phyloP scores from a whole-genome alignment of 2,113 vertebrate genomes.

The Semnornis frantzii region DNA sequence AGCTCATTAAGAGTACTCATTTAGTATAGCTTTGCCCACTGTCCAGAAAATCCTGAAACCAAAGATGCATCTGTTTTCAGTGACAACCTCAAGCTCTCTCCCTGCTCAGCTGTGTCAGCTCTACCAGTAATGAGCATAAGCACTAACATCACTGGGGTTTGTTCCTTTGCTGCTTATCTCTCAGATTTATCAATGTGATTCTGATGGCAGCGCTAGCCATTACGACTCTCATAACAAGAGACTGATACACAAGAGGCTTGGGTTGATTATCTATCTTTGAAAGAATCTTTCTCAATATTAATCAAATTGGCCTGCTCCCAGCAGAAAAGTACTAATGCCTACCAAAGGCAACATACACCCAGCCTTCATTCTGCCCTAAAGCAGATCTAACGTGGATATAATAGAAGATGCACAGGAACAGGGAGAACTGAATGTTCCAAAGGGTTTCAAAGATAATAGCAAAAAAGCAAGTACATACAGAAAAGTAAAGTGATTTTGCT shows the following conservation, averaged over 20 bases:
- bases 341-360: neutral
- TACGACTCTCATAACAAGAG: neutral
- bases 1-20: neutral
- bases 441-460: neutral
- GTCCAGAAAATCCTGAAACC: neutral
- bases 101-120: conserved; percentile 4
- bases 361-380: neutral
- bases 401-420: neutral
- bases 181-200: neutral
- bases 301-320: conserved; percentile 21
- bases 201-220: conserved; percentile 2
- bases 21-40: neutral
- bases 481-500: neutral
- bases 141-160: neutral
- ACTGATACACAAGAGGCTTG: neutral
- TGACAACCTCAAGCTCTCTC: neutral
- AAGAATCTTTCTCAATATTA: conserved; percentile 25
- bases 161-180: neutral
- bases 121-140: conserved; percentile 4
- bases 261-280: conserved; percentile 14
- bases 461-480: neutral
- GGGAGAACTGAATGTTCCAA: conserved; percentile 14
- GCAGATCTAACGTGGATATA: neutral
- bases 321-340: neutral
- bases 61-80: neutral